Conservation (phyloP, 2,888 invertebrate species). For the Acanthosoma haemorrhoidale region DNA sequence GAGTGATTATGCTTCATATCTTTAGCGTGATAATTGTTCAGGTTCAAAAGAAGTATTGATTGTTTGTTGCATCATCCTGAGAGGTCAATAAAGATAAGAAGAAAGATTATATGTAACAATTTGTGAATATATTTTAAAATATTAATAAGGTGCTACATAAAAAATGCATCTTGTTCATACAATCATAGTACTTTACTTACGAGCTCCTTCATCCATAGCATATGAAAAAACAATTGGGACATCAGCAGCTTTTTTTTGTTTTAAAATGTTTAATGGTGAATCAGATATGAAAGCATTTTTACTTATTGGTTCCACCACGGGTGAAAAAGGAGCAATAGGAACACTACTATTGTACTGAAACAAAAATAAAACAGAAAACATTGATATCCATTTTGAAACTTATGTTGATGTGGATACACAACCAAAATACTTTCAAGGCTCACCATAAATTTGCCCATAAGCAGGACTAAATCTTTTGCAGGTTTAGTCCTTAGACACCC, state of each 20-base stretch:
- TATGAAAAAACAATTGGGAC: slow-evolving; percentile 64
- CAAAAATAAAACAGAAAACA: neutral
- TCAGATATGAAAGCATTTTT: slow-evolving; percentile 59
- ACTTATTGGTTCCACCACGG: slow-evolving; percentile 58
- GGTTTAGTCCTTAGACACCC: slow-evolving; percentile 60
- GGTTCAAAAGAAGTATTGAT: no score
- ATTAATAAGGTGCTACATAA: no score
- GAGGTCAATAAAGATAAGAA: no score
- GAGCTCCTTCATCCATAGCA: slow-evolving; percentile 66
- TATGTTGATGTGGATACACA: no score
- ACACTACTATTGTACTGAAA: slow-evolving; percentile 56
- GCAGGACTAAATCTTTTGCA: slow-evolving; percentile 43
- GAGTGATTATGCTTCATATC: no score
- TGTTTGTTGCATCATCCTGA: no score
- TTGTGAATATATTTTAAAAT: no score
- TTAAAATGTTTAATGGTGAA: slow-evolving; percentile 59
- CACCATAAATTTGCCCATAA: neutral
- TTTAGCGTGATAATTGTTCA: no score
- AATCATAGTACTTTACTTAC: no score
- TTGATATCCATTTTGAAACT: neutral
- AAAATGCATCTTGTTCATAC: no score
- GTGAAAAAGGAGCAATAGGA: slow-evolving; percentile 67
- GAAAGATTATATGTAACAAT: no score
- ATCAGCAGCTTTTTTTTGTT: slow-evolving; percentile 56
- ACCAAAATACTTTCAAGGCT: neutral